Evolutionary conservation across 2,797 vertebrate genomes (phyloP).

Genomic region (Gallinago nigripennis): DNA sequence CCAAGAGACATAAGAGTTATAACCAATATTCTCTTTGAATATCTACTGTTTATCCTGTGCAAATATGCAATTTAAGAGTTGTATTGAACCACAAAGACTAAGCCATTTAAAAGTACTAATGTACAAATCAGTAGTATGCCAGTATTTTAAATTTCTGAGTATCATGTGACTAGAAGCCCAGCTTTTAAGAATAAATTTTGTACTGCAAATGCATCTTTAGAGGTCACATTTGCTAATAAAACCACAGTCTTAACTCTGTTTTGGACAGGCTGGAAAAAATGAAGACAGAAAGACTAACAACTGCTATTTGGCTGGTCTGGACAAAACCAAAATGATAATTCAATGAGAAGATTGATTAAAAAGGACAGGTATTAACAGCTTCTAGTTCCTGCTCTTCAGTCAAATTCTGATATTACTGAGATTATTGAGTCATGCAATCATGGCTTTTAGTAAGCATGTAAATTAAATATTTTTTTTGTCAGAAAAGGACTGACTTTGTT

Average conservation of each 20-base stretch:
- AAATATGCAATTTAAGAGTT: conserved; percentile 29
- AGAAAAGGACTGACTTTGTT: neutral
- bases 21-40: neutral
- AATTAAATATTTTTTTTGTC: conserved; percentile 10
- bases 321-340: neutral
- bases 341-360: neutral
- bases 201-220: neutral
- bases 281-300: neutral
- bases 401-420: neutral
- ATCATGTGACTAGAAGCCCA: neutral
- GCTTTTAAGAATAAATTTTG: neutral
- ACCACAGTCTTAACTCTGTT: neutral
- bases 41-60: neutral
- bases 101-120: conserved; percentile 8
- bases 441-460: neutral
- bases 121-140: neutral
- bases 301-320: neutral
- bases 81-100: neutral
- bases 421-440: neutral
- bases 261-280: neutral
- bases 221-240: neutral
- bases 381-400: neutral
- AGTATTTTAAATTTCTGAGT: conserved; percentile 7
- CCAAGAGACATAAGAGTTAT: neutral
- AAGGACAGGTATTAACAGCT: neutral